Evolutionary conservation across 1,140 invertebrate species (phyloP), one percentile per base, ranked within the genome.

Genomic region (Diorhabda carinulata): DNA sequence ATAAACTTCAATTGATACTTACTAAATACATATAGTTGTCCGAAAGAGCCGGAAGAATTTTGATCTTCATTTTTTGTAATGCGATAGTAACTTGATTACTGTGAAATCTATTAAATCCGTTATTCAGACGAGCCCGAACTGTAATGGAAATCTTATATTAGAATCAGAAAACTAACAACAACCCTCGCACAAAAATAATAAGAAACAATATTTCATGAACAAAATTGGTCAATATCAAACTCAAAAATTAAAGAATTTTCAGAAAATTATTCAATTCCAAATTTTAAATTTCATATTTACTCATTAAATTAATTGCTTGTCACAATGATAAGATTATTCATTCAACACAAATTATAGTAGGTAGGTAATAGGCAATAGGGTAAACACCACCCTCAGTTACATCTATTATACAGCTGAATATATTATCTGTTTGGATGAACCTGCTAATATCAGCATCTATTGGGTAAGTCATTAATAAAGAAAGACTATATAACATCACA

Each of bases 1-100:
- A 1, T 25, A 25, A 25, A 25, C 25, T 25, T 25, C 25, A 25
- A 25, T 25, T 25, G 25, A 25, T 42, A 78, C 81, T 81, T 82
- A 93, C 87, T 78, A 97, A 81, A 78, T 97, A 99, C 97, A 99
- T 99, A 78, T 97, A 99, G 83, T 99, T 99, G 82, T 99, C 97
- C 76, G 90, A 83, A 40, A 94, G 80, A 2, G 91, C 91, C 4
- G 92, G 89, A 58, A 93, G 78, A 73, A 92, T 86, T 72, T 88
- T 84, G 3, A 93, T 82, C 73, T 89, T 87, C 89, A 93, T 92
- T 56, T 83, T 84, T 64, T 78, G 75, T 57, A 86, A 83, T 69
- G 83, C 74, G 57, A 88, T 75, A 45, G 80, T 74, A 45, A 81
- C 78, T 73, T 81, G 77, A 40, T 71, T 71, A 78, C 88, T 90